Conservation (phyloP, 2,888 invertebrate genomes). For the Augochlorella aurata region DNA sequence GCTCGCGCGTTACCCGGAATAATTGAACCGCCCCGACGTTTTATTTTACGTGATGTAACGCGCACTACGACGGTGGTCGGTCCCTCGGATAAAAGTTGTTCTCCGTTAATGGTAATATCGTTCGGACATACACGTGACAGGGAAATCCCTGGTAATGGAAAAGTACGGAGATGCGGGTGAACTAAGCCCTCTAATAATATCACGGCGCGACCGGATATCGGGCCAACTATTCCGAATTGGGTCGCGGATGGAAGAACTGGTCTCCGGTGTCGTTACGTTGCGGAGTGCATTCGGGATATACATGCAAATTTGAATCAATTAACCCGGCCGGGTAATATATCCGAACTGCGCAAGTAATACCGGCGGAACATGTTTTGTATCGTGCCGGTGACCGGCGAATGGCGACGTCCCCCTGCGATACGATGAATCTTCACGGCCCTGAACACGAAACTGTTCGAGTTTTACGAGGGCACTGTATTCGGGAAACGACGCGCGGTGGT, state of each 20-base stretch:
- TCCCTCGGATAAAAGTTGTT: conserved; percentile 28
- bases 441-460: not conserved
- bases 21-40: conserved; percentile 15
- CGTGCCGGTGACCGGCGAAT: not conserved
- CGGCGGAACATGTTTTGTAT: conserved; percentile 16
- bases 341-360: not conserved
- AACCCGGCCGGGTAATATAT: conserved; percentile 28
- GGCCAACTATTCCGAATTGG: conserved; percentile 33
- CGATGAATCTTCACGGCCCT: not conserved
- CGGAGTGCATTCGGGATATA: conserved; percentile 21
- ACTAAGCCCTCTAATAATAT: conserved; percentile 38
- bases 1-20: conserved; percentile 3
- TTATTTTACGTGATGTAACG: conserved; percentile 12
- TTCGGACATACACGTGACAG: conserved; percentile 16
- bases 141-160: conserved; percentile 47
- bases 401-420: not conserved
- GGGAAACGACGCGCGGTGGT: too few species aligned
- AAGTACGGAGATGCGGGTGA: conserved; percentile 20
- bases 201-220: not conserved
- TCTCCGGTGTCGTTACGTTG: conserved; percentile 4
- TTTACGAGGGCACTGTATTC: not conserved
- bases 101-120: conserved; percentile 30
- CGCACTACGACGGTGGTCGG: not conserved
- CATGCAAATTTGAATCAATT: conserved; percentile 50
- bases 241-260: conserved; percentile 29